These are phyloP conservation scores for Sebastes minor DNA, from an alignment of 2,797 vertebrate species.

Conservation along the genomic window DNA sequence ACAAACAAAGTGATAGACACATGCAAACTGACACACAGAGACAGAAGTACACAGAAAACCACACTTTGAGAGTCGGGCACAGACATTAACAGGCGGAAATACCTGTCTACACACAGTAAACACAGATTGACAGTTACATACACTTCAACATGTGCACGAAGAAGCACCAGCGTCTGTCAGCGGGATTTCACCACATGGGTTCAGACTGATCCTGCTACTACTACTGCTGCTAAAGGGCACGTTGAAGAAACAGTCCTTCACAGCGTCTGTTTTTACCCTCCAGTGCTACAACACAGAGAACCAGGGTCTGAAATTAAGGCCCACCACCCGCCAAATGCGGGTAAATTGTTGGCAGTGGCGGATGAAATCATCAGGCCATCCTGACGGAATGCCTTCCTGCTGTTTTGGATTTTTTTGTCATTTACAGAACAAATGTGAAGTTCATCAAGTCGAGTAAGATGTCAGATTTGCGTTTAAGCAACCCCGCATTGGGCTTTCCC, in stretches of 20 bases:
- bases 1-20: conserved; percentile 4
- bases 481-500: too few species aligned
- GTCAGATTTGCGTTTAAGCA: too few species aligned
- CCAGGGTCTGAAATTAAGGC: too few species aligned
- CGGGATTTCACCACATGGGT: conserved; percentile 16
- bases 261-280: conserved; percentile 26
- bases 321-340: too few species aligned
- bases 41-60: neutral
- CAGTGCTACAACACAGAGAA: conserved; percentile 11
- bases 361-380: too few species aligned
- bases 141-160: neutral
- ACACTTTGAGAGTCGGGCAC: conserved; percentile 7
- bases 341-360: too few species aligned
- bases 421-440: too few species aligned
- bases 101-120: conserved; percentile 61
- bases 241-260: conserved; percentile 37
- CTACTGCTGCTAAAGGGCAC: conserved; percentile 32
- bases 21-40: conserved; percentile 12
- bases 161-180: neutral
- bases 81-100: conserved; percentile 48
- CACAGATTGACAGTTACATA: conserved; percentile 36
- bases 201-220: neutral
- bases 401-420: too few species aligned
- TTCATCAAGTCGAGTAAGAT: too few species aligned
- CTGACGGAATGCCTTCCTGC: too few species aligned